Conservation (phyloP, 2,797 vertebrate genomes). For the Sebastes hubbsi region DNA sequence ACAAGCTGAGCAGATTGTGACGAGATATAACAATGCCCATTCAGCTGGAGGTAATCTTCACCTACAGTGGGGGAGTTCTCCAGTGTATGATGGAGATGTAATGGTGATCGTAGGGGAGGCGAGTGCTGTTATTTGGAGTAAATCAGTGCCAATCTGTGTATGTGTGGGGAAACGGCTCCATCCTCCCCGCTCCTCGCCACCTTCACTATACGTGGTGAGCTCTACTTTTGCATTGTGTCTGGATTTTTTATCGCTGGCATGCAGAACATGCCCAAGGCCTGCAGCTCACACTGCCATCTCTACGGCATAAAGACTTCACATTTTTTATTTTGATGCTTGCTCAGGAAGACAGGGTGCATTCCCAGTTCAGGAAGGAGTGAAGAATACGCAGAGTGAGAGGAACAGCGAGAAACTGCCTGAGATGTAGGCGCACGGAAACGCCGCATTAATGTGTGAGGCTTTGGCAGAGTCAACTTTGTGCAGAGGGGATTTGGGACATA, state of each 20-base stretch:
- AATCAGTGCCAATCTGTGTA: slow-evolving; percentile 43
- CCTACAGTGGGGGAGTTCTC: slow-evolving; percentile 35
- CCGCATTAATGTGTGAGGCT: slow-evolving; percentile 55
- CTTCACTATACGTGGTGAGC: slow-evolving; percentile 42
- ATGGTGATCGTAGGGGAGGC: slow-evolving; percentile 27
- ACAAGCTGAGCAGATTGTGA: slow-evolving; percentile 32
- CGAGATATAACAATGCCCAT: slow-evolving; percentile 43
- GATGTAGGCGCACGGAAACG: slow-evolving; percentile 40
- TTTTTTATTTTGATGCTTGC: slow-evolving; percentile 68
- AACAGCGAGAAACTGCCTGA: slow-evolving; percentile 56
- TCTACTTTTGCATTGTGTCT: slow-evolving; percentile 63
- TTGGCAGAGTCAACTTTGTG: slow-evolving; percentile 51
- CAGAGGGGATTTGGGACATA: slow-evolving; percentile 40
- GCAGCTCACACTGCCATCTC: slow-evolving; percentile 64
- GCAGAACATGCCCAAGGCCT: slow-evolving; percentile 73
- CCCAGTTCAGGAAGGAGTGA: slow-evolving; percentile 61
- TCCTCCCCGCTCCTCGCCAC: slow-evolving; percentile 24
- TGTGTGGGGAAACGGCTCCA: slow-evolving; percentile 29
- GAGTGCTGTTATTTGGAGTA: slow-evolving; percentile 40
- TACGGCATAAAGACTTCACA: slow-evolving; percentile 61
- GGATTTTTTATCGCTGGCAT: slow-evolving; percentile 57
- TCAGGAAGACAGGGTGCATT: slow-evolving; percentile 67
- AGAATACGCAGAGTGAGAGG: slow-evolving; percentile 50
- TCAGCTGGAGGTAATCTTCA: slow-evolving; percentile 54
- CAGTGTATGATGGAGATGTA: slow-evolving; percentile 34